Conservation (phyloP, 2,888 invertebrate species). For the Smittia aterrima region DNA sequence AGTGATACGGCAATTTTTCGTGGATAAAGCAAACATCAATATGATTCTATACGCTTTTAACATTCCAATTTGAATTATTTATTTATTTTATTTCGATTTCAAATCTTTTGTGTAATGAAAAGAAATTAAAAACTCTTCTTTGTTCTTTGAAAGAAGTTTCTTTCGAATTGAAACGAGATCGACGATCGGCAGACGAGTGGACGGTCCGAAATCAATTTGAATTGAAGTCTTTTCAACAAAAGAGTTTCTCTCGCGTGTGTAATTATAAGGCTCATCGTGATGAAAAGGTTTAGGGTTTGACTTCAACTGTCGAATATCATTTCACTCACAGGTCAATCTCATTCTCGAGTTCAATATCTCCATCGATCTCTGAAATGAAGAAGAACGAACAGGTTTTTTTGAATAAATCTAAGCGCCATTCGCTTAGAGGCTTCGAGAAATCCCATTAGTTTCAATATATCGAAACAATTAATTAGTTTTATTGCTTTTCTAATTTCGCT, state of each 20-base stretch:
- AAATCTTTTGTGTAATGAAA: slow-evolving; percentile 22
- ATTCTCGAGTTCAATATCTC: not conserved
- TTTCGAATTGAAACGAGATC: not conserved
- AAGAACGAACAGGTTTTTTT: not conserved
- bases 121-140: slow-evolving; percentile 15
- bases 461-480: slow-evolving; percentile 39
- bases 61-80: slow-evolving; percentile 34
- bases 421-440: not conserved
- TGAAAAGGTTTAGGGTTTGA: slow-evolving; percentile 4
- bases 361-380: not conserved
- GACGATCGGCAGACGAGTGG: not conserved
- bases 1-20: slow-evolving; percentile 33
- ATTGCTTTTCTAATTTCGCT: slow-evolving; percentile 29
- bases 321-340: not conserved
- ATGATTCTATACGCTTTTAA: slow-evolving; percentile 40
- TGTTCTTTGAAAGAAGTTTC: not conserved
- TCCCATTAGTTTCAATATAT: slow-evolving; percentile 38
- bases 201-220: slow-evolving; percentile 35
- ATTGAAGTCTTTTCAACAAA: not conserved
- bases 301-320: slow-evolving; percentile 20
- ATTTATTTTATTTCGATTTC: slow-evolving; percentile 42
- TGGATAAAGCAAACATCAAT: slow-evolving; percentile 36
- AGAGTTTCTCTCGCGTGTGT: not conserved
- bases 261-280: slow-evolving; percentile 39
- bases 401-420: slow-evolving; percentile 35